phyloP scores from a whole-genome alignment of 1,140 invertebrate genomes.

The Diachasma alloeum region DNA sequence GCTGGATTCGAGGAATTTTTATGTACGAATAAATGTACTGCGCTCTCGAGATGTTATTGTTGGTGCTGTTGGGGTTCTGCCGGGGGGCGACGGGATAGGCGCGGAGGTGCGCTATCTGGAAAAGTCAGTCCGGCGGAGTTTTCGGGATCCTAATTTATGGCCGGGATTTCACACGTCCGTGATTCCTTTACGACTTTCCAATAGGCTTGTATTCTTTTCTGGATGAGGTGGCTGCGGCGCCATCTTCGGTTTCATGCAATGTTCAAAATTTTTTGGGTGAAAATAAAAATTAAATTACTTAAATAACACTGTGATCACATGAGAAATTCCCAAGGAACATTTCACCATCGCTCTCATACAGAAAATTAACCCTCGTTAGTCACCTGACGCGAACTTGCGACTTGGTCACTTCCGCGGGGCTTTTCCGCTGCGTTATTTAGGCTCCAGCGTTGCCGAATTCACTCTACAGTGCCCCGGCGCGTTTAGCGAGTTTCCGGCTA shows the following conservation, averaged over 20 bases:
- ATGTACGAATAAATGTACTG: not conserved
- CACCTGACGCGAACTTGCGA: no score
- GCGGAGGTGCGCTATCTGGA: conserved; percentile 42
- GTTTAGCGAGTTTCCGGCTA: no score
- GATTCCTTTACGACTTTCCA: conserved; percentile 64
- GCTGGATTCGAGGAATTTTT: conserved; percentile 33
- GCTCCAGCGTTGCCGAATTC: no score
- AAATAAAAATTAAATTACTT: no score
- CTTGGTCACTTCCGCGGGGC: no score
- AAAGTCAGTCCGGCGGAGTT: conserved; percentile 49
- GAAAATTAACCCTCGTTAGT: no score
- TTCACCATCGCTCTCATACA: no score
- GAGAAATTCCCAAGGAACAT: no score
- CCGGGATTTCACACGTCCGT: conserved; percentile 52
- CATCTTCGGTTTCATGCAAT: conserved; percentile 3
- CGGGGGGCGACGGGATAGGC: not conserved
- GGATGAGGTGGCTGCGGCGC: no score
- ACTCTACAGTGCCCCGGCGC: no score
- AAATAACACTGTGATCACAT: no score
- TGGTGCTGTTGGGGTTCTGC: not conserved
- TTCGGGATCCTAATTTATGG: conserved; percentile 66
- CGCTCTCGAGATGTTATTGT: not conserved
- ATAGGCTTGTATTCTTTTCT: conserved; percentile 53
- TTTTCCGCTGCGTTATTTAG: no score
- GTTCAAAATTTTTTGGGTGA: not conserved